A percentile compares a stretch with the other conserved stretches of the same genome.
phyloP scores from a whole-genome alignment of 2,113 vertebrate genomes.

The Psilopsiagon aymara region DNA sequence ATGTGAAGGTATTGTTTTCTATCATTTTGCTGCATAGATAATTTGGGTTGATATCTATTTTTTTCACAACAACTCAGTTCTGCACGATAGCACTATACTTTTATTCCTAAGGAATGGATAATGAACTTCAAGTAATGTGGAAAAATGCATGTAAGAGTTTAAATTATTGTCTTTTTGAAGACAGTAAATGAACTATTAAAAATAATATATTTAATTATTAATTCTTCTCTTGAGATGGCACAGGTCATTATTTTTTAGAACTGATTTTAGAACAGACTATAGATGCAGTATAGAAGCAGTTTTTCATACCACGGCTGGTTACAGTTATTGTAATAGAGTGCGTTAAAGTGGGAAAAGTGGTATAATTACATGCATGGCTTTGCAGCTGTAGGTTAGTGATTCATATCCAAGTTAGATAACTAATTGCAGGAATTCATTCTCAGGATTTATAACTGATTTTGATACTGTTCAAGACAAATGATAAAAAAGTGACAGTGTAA shows the following conservation, averaged over 20 bases:
- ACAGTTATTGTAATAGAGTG: neutral
- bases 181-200: neutral
- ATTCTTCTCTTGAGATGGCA: neutral
- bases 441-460: neutral
- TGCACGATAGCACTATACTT: neutral
- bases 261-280: neutral
- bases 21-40: slow-evolving; percentile 35
- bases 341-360: neutral
- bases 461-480: neutral
- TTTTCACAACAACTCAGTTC: neutral
- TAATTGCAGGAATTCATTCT: neutral
- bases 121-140: neutral
- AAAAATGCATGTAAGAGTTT: neutral
- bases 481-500: neutral
- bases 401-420: slow-evolving; percentile 19
- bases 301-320: neutral
- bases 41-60: neutral
- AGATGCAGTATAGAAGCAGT: neutral
- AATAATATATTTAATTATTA: neutral
- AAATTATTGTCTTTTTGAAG: neutral
- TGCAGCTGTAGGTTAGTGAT: slow-evolving; percentile 25
- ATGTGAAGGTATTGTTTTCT: neutral
- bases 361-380: slow-evolving; percentile 1
- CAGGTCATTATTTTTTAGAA: neutral
- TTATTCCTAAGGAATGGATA: neutral